These are phyloP conservation scores for Pseudococcus viburni DNA, from an alignment of 2,888 invertebrate genomes.

Conservation along the genomic window DNA sequence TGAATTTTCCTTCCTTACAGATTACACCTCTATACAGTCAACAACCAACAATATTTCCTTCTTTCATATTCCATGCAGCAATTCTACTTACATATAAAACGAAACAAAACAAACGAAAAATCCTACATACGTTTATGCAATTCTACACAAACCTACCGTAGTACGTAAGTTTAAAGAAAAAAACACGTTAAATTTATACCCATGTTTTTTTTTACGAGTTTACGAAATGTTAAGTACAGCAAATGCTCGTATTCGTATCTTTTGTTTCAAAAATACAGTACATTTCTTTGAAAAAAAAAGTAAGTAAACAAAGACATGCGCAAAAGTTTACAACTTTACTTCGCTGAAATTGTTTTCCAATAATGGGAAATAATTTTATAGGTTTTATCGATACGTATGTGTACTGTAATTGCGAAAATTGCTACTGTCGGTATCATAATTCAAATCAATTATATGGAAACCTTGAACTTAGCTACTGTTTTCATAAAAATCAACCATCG, in stretches of 20 bases:
- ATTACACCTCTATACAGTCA: not conserved
- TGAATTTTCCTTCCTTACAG: not conserved
- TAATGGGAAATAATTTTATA: slow-evolving; percentile 22
- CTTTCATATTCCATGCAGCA: not conserved
- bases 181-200: not conserved
- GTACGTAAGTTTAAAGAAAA: not conserved
- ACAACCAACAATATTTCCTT: not conserved
- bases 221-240: not conserved
- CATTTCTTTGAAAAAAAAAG: not conserved
- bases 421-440: slow-evolving; percentile 44
- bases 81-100: not conserved
- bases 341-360: slow-evolving; percentile 20
- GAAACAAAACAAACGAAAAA: slow-evolving; percentile 21
- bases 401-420: slow-evolving; percentile 40
- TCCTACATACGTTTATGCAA: not conserved
- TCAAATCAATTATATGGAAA: slow-evolving; percentile 37
- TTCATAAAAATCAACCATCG: not conserved
- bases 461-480: slow-evolving; percentile 28
- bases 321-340: slow-evolving; percentile 19
- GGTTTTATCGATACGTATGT: slow-evolving; percentile 16
- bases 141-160: not conserved
- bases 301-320: slow-evolving; percentile 30
- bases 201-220: slow-evolving; percentile 37
- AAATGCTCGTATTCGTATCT: not conserved
- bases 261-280: slow-evolving; percentile 46